Conservation (phyloP, 2,113 vertebrate species). For the Eolophus roseicapilla region DNA sequence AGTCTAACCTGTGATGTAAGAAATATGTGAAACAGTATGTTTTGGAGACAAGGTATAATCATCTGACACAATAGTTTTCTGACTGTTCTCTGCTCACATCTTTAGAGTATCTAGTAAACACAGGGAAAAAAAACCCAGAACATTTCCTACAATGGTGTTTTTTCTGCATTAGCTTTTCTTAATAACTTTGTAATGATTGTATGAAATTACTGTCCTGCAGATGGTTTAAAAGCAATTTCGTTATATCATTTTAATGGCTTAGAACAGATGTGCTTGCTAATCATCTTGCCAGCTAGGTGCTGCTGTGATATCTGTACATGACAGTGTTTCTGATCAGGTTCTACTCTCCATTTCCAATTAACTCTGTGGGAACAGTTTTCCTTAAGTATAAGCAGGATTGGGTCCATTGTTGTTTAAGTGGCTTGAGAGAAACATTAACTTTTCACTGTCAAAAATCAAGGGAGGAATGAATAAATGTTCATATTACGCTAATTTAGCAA, state of each 20-base stretch:
- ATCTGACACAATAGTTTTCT: background rate
- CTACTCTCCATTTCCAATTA: background rate
- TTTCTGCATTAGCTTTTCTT: conserved; percentile 35
- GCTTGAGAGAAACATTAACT: background rate
- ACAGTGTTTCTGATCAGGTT: background rate
- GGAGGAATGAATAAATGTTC: background rate
- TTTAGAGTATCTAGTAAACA: background rate
- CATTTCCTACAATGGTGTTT: background rate
- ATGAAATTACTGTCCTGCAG: conserved; percentile 48
- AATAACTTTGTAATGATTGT: conserved; percentile 28
- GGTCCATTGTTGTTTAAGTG: background rate
- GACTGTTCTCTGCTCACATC: background rate
- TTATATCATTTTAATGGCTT: conserved; percentile 56
- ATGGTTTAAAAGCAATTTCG: conserved; percentile 53
- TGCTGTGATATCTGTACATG: background rate
- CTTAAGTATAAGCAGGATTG: background rate
- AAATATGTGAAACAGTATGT: background rate
- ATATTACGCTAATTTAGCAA: background rate
- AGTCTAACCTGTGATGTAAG: background rate
- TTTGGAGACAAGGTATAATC: background rate
- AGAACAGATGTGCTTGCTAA: conserved; percentile 46
- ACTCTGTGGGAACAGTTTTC: background rate
- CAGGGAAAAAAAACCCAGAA: background rate
- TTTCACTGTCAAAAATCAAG: background rate
- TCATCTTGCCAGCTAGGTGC: conserved; percentile 32